phyloP scores from a whole-genome alignment of 2,797 vertebrate species.

The Sebastes minor region DNA sequence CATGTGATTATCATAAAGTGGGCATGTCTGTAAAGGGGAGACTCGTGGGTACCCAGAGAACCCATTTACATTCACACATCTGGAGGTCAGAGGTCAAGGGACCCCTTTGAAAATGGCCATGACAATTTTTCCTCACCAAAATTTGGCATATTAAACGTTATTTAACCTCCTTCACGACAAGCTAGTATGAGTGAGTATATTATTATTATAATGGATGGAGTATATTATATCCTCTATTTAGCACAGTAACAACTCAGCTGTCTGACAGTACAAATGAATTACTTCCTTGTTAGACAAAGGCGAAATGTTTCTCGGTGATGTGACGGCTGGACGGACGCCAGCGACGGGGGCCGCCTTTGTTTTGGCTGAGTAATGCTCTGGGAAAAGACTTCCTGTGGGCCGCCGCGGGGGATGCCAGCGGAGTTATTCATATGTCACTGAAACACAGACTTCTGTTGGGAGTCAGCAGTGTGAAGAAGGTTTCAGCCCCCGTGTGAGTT shows the following conservation, averaged over 20 bases:
- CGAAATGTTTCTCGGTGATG: conserved; percentile 20
- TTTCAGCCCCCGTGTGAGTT: neutral
- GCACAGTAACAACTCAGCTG: neutral
- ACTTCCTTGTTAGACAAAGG: conserved; percentile 19
- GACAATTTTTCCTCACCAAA: no score
- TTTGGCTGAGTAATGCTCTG: conserved; percentile 15
- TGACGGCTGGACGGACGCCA: conserved; percentile 17
- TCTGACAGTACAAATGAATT: neutral
- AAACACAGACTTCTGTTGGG: conserved; percentile 21
- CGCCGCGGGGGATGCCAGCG: conserved; percentile 17
- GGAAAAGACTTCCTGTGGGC: conserved; percentile 41
- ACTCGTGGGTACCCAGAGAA: no score
- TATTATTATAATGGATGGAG: neutral
- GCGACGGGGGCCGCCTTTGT: conserved; percentile 27
- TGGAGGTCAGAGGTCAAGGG: no score
- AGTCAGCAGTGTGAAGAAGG: neutral
- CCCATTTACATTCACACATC: rapidly evolving
- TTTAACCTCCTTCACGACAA: no score
- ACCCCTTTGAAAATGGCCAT: no score
- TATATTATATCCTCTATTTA: neutral
- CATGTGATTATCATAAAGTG: no score
- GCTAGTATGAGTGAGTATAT: no score
- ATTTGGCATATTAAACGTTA: no score
- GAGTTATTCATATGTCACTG: conserved; percentile 45
- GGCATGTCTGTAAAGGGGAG: no score